A percentile compares a stretch with the other conserved stretches of the same genome.
Evolutionary conservation across 2,888 invertebrate species (phyloP).

Genomic region (Sphinx pinastri): DNA sequence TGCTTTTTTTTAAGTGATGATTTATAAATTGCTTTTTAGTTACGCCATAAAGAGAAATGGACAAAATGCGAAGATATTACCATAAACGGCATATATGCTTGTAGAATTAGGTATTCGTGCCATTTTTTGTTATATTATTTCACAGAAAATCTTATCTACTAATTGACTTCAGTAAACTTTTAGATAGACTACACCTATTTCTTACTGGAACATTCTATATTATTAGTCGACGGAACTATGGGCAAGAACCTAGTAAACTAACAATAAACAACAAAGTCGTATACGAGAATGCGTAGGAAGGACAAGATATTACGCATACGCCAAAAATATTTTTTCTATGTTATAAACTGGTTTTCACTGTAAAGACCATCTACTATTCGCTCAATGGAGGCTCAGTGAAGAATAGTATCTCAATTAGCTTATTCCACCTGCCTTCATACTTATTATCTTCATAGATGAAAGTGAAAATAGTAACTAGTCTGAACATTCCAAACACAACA

Average conservation of each 20-base stretch:
- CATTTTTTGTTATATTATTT: too few species aligned
- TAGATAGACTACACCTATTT: too few species aligned
- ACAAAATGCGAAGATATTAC: neutral
- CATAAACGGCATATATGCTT: neutral
- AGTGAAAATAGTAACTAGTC: constrained; percentile 23
- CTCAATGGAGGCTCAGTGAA: too few species aligned
- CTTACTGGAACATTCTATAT: too few species aligned
- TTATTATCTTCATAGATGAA: constrained; percentile 20
- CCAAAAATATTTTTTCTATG: neutral
- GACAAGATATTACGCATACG: neutral
- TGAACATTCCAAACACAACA: constrained; percentile 7
- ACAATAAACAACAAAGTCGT: neutral
- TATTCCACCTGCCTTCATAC: neutral
- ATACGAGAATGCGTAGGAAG: neutral
- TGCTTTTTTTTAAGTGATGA: neutral
- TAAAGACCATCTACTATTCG: neutral
- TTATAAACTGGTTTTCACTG: neutral
- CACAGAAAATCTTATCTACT: too few species aligned
- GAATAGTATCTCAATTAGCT: too few species aligned
- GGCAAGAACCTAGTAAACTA: neutral
- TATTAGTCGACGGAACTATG: neutral
- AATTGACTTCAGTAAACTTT: too few species aligned
- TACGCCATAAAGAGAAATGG: neutral
- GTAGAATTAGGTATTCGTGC: neutral
- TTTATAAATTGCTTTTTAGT: neutral